Evolutionary conservation across 1,140 invertebrate genomes (phyloP), one percentile per base, ranked within the genome.

Genomic region (Rhagoletis pomonella): DNA sequence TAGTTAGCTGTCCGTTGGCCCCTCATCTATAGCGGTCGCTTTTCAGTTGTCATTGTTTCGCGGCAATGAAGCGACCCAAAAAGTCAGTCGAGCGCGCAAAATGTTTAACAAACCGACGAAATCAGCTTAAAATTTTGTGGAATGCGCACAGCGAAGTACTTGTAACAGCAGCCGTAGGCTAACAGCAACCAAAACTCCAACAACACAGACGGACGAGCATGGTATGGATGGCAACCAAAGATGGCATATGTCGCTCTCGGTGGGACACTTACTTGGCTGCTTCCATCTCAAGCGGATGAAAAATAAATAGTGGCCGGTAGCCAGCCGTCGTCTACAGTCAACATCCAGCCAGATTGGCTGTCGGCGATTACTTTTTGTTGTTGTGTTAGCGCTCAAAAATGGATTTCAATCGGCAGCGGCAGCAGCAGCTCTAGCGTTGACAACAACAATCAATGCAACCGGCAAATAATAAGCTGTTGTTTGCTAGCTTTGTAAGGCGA

Each of bases 221-320:
- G 14, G 59, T 65, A 86, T 65, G 62, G 62, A 86, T 47, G 42
- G 85, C 14, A 86, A 59, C 73, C 73, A 81, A 81, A 81, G 47
- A 81, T 77, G 88, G 88, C 88, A 88, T 81, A 88, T 87, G 86
- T 88, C 88, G 88, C 88, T 88, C 88, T 88, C 88, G 67, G 55
- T 88, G 86, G 62, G 69, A 87, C 86, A 85, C 60, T 65, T 47
- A 87, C 67, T 86, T 87, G 44, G 81, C 59, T 14, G 14, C 58
- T 86, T 67, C 62, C 60, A 59, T 50, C 67, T 73, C 67, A 14
- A 50, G 62, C 7, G 81, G 59, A 62, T 29, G 60, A 62, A 59
- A 88, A 84, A 67, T 47, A 86, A 62, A 85, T 62, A 14, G 84
- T 85, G 60, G 55, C 64, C 65, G 17, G 42, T 62, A n/a, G 81